Conservation (phyloP, 2,797 vertebrate genomes). For the Acrocephalus scirpaceus region DNA sequence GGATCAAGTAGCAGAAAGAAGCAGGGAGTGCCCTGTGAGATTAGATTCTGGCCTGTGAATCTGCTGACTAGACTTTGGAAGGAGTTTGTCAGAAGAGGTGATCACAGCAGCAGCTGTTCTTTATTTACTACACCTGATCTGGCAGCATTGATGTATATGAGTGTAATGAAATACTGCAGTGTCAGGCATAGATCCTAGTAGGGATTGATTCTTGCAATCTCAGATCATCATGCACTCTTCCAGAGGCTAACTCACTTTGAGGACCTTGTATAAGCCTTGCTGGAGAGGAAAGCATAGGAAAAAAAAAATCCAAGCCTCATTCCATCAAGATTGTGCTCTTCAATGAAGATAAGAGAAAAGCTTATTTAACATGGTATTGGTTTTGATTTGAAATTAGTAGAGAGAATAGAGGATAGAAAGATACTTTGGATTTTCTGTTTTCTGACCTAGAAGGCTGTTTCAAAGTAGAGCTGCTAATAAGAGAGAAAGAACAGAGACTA, state of each 20-base stretch:
- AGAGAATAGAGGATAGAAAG: neutral
- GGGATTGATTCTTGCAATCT: neutral
- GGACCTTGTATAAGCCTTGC: neutral
- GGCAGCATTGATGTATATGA: neutral
- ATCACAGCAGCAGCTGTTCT: slow-evolving; percentile 13
- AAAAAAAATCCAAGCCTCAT: neutral
- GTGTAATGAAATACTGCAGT: neutral
- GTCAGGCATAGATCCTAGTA: neutral
- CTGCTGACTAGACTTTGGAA: neutral
- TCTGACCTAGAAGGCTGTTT: neutral
- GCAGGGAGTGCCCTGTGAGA: neutral
- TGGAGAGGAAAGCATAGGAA: neutral
- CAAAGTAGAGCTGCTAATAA: neutral
- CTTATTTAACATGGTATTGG: neutral
- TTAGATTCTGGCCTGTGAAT: neutral
- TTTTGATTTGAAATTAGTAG: neutral
- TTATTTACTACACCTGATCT: slow-evolving; percentile 21
- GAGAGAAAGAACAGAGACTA: neutral
- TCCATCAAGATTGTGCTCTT: rapidly evolving
- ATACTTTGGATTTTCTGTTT: neutral
- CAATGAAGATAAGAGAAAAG: neutral
- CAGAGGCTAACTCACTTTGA: neutral
- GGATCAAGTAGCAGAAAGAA: neutral
- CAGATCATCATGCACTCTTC: neutral
- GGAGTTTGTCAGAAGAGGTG: neutral